Base-by-base conservation (phyloP, 2,888 invertebrate species). In the Napeogenes inachia region DNA sequence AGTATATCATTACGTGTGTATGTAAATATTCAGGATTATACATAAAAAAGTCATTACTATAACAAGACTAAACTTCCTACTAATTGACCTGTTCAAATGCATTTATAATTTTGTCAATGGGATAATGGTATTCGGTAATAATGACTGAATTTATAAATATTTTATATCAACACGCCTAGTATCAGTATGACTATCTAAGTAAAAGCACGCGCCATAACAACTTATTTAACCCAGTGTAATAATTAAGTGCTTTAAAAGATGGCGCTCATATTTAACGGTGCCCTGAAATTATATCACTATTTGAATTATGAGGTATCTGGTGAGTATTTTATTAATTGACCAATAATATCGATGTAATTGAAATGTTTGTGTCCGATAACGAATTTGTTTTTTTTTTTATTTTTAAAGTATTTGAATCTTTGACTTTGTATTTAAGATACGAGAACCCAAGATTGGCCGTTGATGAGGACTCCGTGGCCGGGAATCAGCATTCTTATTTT, bases 391-490 rank as follows among this genome's bases (percentile, higher is more conserved):
- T 21, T 21, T 21, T n/a, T n/a, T n/a, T n/a, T n/a, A n/a, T n/a
- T n/a, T n/a, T n/a, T n/a, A n/a, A n/a, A 33, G 47, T 50, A 35
- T 35, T 35, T 35, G 6, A 35, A 35, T 6, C 35, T n/a, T 50
- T 60, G 58, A 45, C 38, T 21, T 66, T 4, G 21, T 64, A 71
- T 73, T 13, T 75, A 50, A 94, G 94, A 94, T 86, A 87, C 88
- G 2, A 85, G 94, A 58, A 93, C 94, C 13, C 92, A 93, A 69
- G 90, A 93, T 67, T 94, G 94, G 92, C 92, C 94, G 54, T 84
- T 97, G 60, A 94, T 96, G 83, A 81, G 91, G 3, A 91, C 93
- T 6, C 94, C 96, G n/a, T 92, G 93, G 88, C 93, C 93, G 0
- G 93, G 93, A 0, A 59, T 94, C 50, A 71, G 79, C 2, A 81